phyloP scores from a whole-genome alignment of 30 jellyfish, hydroid and myxozoan species.

The Turritopsis dohrnii region DNA sequence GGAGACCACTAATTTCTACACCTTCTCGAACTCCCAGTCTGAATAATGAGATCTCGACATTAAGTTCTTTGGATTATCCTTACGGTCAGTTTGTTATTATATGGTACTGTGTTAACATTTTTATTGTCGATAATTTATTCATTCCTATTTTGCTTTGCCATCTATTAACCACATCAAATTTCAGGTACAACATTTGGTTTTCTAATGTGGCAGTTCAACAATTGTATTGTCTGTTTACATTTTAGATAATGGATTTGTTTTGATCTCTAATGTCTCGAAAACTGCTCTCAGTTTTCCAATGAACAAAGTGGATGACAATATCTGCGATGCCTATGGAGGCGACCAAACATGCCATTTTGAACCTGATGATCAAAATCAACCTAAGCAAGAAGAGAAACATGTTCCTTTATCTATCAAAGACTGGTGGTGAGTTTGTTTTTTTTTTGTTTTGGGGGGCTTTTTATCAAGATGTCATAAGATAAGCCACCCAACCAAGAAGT shows the following conservation, averaged over 20 bases:
- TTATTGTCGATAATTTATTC: no score
- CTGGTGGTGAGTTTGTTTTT: conserved; percentile 38
- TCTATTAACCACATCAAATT: no score
- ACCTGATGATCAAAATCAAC: not conserved
- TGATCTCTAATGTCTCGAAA: not conserved
- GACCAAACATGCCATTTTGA: not conserved
- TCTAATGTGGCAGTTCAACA: no score
- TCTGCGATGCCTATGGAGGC: not conserved
- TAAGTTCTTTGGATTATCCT: conserved; percentile 89
- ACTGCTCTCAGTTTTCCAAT: not conserved
- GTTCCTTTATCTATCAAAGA: conserved; percentile 51
- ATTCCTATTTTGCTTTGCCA: no score
- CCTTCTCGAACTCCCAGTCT: conserved; percentile 90
- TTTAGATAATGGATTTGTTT: conserved; percentile 66
- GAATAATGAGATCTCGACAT: conserved; percentile 47
- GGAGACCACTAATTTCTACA: conserved; percentile 92
- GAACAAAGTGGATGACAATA: not conserved
- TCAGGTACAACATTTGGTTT: not conserved
- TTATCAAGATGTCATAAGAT: no score
- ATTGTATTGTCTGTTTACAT: not conserved
- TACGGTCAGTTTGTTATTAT: conserved; percentile 56
- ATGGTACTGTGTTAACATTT: not conserved
- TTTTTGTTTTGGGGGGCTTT: not conserved
- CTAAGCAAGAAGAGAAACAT: conserved; percentile 5
- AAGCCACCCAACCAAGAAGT: no score